These are phyloP conservation scores for Nixonia krombeini DNA, from an alignment of 1,140 invertebrate genomes.

Conservation along the genomic window DNA sequence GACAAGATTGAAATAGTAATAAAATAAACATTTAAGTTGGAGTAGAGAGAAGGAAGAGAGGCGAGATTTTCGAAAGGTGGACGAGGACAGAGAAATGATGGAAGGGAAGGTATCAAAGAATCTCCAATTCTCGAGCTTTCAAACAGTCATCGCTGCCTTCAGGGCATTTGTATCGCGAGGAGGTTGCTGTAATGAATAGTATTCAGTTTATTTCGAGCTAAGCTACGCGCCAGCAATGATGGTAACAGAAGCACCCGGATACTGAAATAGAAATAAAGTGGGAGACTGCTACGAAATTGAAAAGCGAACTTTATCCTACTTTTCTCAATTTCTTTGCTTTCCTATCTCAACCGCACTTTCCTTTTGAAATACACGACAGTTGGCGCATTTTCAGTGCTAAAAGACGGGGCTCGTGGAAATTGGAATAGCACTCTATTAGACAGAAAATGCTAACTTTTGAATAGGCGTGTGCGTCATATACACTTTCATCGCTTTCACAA, in stretches of 20 bases:
- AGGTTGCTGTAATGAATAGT: slow-evolving; percentile 63
- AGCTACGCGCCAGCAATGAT: slow-evolving; percentile 49
- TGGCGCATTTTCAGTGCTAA: neutral
- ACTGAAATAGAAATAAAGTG: slow-evolving; percentile 27
- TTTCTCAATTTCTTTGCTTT: slow-evolving; percentile 11
- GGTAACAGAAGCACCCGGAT: slow-evolving; percentile 3
- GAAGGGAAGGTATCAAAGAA: slow-evolving; percentile 53
- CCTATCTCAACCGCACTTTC: slow-evolving; percentile 5
- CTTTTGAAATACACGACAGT: neutral
- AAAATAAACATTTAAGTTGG: slow-evolving; percentile 15
- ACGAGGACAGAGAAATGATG: slow-evolving; percentile 11
- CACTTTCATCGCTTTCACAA: too few relatives aligned
- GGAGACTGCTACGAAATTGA: slow-evolving; percentile 30
- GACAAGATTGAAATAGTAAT: slow-evolving; percentile 22
- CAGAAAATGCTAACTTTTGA: too few relatives aligned
- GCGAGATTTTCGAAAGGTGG: slow-evolving; percentile 2
- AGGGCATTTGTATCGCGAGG: slow-evolving; percentile 38
- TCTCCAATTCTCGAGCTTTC: slow-evolving; percentile 63
- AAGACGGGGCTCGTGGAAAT: neutral
- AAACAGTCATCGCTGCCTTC: slow-evolving; percentile 47
- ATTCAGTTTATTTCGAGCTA: slow-evolving; percentile 64
- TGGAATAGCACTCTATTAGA: neutral
- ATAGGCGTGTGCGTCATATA: too few relatives aligned
- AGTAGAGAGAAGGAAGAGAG: slow-evolving; percentile 22
- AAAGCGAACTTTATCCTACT: slow-evolving; percentile 30